Evolutionary conservation across 2,888 invertebrate genomes (phyloP).

Genomic region (Malthinus flaveolus): DNA sequence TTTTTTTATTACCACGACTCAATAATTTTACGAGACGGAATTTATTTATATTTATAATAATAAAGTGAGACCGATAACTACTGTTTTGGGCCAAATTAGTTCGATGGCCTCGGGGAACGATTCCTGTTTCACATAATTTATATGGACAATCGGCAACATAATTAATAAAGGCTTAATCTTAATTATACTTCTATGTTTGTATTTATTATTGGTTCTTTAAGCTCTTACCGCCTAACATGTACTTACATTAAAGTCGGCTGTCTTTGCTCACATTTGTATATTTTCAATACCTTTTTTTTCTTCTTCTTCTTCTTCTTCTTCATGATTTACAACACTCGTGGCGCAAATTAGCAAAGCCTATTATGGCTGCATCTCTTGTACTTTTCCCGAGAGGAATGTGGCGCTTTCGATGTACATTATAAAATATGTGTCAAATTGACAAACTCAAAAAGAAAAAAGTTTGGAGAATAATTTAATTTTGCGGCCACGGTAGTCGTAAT

Average conservation of each 20-base stretch:
- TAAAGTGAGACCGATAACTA: slow-evolving; percentile 14
- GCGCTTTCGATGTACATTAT: slow-evolving; percentile 30
- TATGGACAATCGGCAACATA: slow-evolving; percentile 30
- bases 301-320: too few species aligned
- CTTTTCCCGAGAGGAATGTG: slow-evolving; percentile 22
- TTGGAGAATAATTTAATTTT: too few species aligned
- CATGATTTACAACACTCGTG: not conserved
- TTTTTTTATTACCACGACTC: slow-evolving; percentile 7
- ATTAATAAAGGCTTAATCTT: slow-evolving; percentile 32
- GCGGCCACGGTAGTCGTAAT: not conserved
- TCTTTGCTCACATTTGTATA: not conserved
- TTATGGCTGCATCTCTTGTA: slow-evolving; percentile 14
- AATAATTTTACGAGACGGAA: not conserved
- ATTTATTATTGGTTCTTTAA: slow-evolving; percentile 27
- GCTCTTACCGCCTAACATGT: slow-evolving; percentile 17
- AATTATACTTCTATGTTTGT: slow-evolving; percentile 31
- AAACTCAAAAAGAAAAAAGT: slow-evolving; percentile 27
- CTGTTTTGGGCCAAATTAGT: slow-evolving; percentile 19
- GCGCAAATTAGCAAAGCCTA: slow-evolving; percentile 21
- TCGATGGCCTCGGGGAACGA: slow-evolving; percentile 21
- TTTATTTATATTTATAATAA: not conserved
- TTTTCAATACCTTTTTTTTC: not conserved
- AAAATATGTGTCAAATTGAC: slow-evolving; percentile 34
- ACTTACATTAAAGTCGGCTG: slow-evolving; percentile 8
- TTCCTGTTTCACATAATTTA: slow-evolving; percentile 31